Base-by-base conservation (phyloP, 2,888 invertebrate genomes). In the Ptychoptera albimana region DNA sequence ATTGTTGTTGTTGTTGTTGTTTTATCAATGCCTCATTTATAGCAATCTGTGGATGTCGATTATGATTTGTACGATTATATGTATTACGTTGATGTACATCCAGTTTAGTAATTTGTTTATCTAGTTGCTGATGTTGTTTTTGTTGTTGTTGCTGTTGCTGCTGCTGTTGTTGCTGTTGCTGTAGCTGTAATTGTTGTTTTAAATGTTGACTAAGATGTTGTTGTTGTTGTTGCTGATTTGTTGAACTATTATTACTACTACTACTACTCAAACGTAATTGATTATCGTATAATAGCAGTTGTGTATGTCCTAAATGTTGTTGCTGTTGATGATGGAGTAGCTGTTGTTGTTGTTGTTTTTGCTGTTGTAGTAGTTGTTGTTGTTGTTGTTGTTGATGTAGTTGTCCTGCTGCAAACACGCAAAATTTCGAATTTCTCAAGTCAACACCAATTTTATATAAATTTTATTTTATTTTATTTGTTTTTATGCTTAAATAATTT, bases 61-160 rank as follows among this genome's bases (percentile, higher is more conserved):
- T 63, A 58, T 66, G 74, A 67, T 69, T 67, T 54, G 66, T 68
- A 57, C 63, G 63, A 56, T 64, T 66, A 47, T 63, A 60, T 39
- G 56, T 57, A 51, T 63, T 61, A 44, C 59, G 59, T 50, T 66
- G 65, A 48, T 64, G 63, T 41, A 65, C 64, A 56, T 66, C 64
- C 52, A 66, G 54, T 43, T 63, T 61, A 46, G 49, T 48, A 37
- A 34, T 42, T 35, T 73, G 23, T 23, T 23, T 23, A 23, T 23
- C 23, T 23, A 23, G 7, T 23, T 23, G 23, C 7, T 23, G 23
- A 23, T 23, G 23, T 23, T 23, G 23, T 23, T 23, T 23, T 23
- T 23, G 23, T 7, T 23, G 23, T 23, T 23, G 23, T 23, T 5
- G 54, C 74, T 74, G 48, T 60, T 37, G 9, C 37, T 42, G 8